Evolutionary conservation across 2,113 vertebrate species (phyloP).

Genomic region (Ornithorhynchus anatinus): DNA sequence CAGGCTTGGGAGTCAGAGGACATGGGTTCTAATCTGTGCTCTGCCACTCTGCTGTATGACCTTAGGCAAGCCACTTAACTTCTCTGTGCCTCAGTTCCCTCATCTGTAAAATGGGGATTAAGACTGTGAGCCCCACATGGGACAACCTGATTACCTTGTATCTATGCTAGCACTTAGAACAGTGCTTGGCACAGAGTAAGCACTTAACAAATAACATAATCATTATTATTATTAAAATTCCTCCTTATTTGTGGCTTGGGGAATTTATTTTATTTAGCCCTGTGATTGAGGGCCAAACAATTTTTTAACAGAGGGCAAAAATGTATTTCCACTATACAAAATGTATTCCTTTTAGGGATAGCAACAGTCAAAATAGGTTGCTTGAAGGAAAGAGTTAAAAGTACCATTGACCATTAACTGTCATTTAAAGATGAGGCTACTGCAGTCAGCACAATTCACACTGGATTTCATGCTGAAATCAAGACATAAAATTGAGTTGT

Average conservation of each 20-base stretch:
- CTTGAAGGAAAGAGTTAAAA: background rate
- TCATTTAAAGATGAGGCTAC: background rate
- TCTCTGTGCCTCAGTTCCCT: too few species aligned
- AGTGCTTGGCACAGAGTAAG: too few species aligned
- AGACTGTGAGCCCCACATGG: too few species aligned
- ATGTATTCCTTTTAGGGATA: constrained; percentile 14
- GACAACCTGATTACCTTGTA: too few species aligned
- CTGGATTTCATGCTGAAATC: background rate
- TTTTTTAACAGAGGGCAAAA: constrained; percentile 19
- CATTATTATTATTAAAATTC: too few species aligned
- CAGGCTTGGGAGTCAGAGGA: too few species aligned
- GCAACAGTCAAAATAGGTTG: background rate
- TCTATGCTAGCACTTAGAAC: too few species aligned
- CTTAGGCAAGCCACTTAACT: too few species aligned
- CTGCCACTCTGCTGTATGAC: too few species aligned
- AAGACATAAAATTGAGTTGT: background rate
- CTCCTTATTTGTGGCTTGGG: constrained; percentile 8
- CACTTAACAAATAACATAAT: too few species aligned
- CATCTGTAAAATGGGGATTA: too few species aligned
- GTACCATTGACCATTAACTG: background rate
- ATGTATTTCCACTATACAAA: constrained; percentile 35
- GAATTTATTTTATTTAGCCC: constrained; percentile 50
- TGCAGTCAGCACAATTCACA: background rate
- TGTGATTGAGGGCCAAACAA: constrained; percentile 32
- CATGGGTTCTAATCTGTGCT: too few species aligned